phyloP scores from a whole-genome alignment of 2,797 vertebrate genomes.

The Podarcis lilfordi region DNA sequence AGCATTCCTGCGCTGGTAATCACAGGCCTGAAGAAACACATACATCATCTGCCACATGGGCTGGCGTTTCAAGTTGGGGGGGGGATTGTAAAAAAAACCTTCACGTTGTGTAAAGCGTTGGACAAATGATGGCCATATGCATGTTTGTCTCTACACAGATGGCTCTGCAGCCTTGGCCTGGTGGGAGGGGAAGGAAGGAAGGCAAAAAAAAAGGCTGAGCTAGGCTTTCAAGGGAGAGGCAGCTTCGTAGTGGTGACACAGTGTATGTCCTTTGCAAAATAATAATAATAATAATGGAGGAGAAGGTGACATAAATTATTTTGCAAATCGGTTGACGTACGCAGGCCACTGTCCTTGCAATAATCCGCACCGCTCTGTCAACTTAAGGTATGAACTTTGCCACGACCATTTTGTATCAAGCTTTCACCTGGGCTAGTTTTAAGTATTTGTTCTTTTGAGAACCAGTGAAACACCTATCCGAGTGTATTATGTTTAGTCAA shows the following conservation, averaged over 20 bases:
- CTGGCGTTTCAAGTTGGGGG: conserved; percentile 90
- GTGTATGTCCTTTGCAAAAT: conserved; percentile 93
- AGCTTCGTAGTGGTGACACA: conserved; percentile 94
- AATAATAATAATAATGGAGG: conserved; percentile 84
- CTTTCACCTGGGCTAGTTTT: conserved; percentile 80
- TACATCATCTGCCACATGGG: conserved; percentile 99
- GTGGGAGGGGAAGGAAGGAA: background rate
- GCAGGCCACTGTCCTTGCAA: conserved; percentile 95
- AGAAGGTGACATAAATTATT: conserved; percentile 98
- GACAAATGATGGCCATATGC: conserved; percentile 99
- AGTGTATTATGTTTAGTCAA: conserved; percentile 77
- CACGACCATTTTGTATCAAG: conserved; percentile 89
- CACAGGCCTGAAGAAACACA: conserved; percentile 99
- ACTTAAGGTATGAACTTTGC: conserved; percentile 89
- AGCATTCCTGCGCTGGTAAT: conserved; percentile 96
- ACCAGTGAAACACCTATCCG: conserved; percentile 74
- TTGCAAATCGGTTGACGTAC: conserved; percentile 97
- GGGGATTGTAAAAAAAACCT: conserved; percentile 83
- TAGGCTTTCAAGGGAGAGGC: conserved; percentile 86
- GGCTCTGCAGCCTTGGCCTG: conserved; percentile 88
- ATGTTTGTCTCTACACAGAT: conserved; percentile 94
- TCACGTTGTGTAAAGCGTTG: conserved; percentile 97
- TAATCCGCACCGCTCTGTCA: conserved; percentile 96
- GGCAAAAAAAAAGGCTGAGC: conserved; percentile 85
- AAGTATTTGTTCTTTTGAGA: conserved; percentile 78